Evolutionary conservation across 2,888 invertebrate genomes (phyloP), one percentile per base, ranked within the genome.

Genomic region (Acanthoscelides obtectus): DNA sequence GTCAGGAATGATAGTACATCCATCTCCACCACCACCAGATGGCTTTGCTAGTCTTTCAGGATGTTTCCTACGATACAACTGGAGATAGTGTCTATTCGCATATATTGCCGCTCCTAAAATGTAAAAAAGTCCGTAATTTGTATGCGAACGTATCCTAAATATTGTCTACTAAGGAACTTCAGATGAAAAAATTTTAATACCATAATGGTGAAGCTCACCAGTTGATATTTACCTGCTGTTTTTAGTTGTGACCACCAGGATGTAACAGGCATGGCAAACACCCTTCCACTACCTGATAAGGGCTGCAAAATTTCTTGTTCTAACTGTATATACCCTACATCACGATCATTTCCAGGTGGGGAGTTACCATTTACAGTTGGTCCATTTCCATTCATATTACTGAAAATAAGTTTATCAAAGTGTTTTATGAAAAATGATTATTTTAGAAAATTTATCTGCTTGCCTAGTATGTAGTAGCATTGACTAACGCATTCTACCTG

Each of bases 201-300:
- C n/a, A n/a, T n/a, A n/a, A n/a, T n/a, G n/a, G n/a, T n/a, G n/a
- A n/a, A n/a, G n/a, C n/a, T n/a, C n/a, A n/a, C n/a, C n/a, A n/a
- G n/a, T n/a, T 12, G 17, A 45, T 45, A 45, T 12, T 45, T 12
- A 0, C 97, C 97, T 0, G 98, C 97, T 0, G 98, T 97, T 87
- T 99, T 99, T 64, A 99, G 89, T 86, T 99, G 99, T 0, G 98
- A 97, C 99, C 99, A 99, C 97, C 98, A 99, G 76, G 91, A 93
- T 19, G 87, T 89, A 1, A 89, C 89, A 77, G 91, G 92, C 83
- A 93, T 90, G 0, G 96, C 96, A 83, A 90, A 97, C 19, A 98
- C 87, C 81, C 91, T 92, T 68, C 93, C 93, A 8, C 93, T 93
- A 8, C 94, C 95, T 0, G 97, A 97, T 64, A 98, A 87, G 0